Evolutionary conservation across 2,888 invertebrate species (phyloP).

Genomic region (Papilio gigon): DNA sequence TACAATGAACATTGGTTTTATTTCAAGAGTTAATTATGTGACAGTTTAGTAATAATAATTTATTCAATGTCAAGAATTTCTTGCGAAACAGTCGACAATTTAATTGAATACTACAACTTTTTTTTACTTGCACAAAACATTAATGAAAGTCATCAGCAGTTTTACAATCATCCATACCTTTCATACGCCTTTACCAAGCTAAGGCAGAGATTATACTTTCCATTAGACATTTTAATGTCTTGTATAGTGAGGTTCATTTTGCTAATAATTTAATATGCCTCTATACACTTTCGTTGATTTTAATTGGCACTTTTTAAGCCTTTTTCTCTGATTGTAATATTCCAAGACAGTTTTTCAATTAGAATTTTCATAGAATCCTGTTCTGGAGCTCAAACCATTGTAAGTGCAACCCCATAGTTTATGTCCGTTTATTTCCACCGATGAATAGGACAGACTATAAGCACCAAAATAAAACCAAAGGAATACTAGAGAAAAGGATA

Average conservation of each 20-base stretch:
- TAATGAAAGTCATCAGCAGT: too few relatives aligned
- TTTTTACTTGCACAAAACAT: too few relatives aligned
- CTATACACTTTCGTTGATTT: neutral
- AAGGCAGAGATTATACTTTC: neutral
- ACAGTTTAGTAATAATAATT: neutral
- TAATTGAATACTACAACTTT: too few relatives aligned
- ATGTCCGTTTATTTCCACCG: neutral
- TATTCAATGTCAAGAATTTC: neutral
- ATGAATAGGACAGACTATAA: conserved; percentile 30
- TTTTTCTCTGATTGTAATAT: neutral
- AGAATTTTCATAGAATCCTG: neutral
- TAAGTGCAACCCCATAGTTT: neutral
- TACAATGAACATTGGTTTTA: neutral
- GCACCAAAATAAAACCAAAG: conserved; percentile 9
- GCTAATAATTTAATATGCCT: too few relatives aligned
- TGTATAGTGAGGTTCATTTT: neutral
- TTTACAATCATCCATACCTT: too few relatives aligned
- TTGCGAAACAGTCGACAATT: neutral
- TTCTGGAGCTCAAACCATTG: neutral
- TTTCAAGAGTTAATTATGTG: neutral
- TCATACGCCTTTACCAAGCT: too few relatives aligned
- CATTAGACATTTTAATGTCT: neutral
- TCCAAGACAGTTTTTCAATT: neutral
- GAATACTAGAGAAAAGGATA: neutral
- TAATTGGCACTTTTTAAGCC: neutral